These are phyloP conservation scores for Indicator indicator DNA, from an alignment of 2,113 vertebrate species.

Conservation along the genomic window DNA sequence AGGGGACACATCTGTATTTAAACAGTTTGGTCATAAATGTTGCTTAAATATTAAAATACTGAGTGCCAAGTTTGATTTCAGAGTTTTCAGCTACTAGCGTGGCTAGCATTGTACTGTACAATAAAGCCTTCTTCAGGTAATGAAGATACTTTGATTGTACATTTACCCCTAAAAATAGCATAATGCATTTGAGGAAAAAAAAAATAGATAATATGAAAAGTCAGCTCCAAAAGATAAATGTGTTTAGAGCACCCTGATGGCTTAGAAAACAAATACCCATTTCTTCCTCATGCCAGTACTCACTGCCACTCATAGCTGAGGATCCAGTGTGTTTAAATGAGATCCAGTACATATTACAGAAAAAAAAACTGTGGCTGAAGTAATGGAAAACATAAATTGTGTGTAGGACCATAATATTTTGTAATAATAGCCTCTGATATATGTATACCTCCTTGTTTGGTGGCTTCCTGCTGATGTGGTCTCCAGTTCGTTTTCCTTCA, in stretches of 20 bases:
- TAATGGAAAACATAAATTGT: neutral
- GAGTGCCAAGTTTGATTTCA: neutral
- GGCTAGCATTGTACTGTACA: neutral
- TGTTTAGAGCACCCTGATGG: neutral
- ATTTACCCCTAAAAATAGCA: neutral
- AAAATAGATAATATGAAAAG: neutral
- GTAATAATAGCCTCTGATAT: neutral
- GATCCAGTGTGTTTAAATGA: neutral
- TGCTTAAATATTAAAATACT: neutral
- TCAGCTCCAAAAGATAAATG: neutral
- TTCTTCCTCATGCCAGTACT: neutral
- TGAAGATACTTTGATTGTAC: neutral
- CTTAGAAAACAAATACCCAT: neutral
- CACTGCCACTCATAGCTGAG: neutral
- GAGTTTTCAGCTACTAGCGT: neutral
- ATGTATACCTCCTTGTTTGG: rapidly evolving
- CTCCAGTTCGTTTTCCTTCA: neutral
- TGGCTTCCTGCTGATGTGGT: neutral
- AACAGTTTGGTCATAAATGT: neutral
- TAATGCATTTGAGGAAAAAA: neutral
- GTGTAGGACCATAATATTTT: neutral
- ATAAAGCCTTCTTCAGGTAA: neutral
- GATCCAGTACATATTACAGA: neutral
- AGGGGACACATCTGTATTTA: neutral
- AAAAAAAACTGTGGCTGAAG: neutral